phyloP scores from a whole-genome alignment of 2,888 invertebrate genomes.

The Melinaea marsaeus region DNA sequence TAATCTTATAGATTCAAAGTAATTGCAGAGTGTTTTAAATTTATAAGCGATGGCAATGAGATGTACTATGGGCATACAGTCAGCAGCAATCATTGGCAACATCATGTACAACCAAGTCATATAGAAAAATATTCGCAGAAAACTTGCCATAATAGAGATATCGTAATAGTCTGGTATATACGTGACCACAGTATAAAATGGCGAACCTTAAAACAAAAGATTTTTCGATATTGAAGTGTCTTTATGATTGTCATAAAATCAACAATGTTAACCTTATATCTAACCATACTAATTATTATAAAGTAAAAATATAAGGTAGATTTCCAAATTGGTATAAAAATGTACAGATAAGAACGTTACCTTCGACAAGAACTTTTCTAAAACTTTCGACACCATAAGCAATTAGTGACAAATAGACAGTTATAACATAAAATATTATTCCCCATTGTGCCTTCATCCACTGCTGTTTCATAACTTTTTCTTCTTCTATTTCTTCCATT shows the following conservation, averaged over 20 bases:
- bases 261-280: no score
- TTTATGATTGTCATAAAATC: no score
- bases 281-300: no score
- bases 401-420: constrained; percentile 59
- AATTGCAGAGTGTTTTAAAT: constrained; percentile 57
- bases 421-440: constrained; percentile 51
- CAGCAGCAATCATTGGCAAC: constrained; percentile 68
- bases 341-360: constrained; percentile 34
- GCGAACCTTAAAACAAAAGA: constrained; percentile 44
- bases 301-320: no score
- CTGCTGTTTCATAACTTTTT: constrained; percentile 54
- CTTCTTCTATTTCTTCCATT: constrained; percentile 54
- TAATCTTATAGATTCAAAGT: constrained; percentile 50
- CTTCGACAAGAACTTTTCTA: constrained; percentile 53
- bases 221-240: no score
- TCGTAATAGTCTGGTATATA: constrained; percentile 60
- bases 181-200: constrained; percentile 68
- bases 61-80: constrained; percentile 65
- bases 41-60: constrained; percentile 57
- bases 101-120: constrained; percentile 67
- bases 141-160: constrained; percentile 45
- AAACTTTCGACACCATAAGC: constrained; percentile 62
- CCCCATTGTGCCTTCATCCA: constrained; percentile 56
- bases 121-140: constrained; percentile 60
- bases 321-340: no score